Conservation (phyloP, 2,113 vertebrate genomes). For the Porphyrio hochstetteri region DNA sequence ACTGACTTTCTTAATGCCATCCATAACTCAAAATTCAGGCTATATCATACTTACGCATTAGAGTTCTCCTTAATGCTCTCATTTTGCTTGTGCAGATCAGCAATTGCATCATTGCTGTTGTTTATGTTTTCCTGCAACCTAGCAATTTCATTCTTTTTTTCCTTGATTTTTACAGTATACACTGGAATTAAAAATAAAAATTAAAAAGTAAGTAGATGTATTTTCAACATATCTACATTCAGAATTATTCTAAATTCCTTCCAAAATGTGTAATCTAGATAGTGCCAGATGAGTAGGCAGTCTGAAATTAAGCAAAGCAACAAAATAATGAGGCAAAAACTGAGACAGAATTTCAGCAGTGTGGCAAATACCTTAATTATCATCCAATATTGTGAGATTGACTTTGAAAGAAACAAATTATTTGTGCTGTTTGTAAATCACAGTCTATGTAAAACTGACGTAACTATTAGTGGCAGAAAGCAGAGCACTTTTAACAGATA, state of each 20-base stretch:
- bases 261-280: background rate
- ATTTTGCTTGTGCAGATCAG: slow-evolving; percentile 66
- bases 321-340: background rate
- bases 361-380: background rate
- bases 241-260: background rate
- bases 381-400: background rate
- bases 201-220: background rate
- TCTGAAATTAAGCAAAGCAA: background rate
- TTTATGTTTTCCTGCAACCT: slow-evolving; percentile 69
- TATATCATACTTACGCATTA: slow-evolving; percentile 67
- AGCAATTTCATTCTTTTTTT: slow-evolving; percentile 57
- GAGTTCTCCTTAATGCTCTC: slow-evolving; percentile 61
- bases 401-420: background rate
- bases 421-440: background rate
- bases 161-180: slow-evolving; percentile 48
- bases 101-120: slow-evolving; percentile 66
- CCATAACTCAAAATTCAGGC: background rate
- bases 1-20: background rate
- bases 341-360: background rate
- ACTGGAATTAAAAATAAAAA: slow-evolving; percentile 59
- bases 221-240: background rate
- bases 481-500: background rate
- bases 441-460: background rate
- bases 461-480: background rate
- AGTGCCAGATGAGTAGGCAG: background rate